Conservation (phyloP, 2,888 invertebrate species). For the Drosophila sordidula region DNA sequence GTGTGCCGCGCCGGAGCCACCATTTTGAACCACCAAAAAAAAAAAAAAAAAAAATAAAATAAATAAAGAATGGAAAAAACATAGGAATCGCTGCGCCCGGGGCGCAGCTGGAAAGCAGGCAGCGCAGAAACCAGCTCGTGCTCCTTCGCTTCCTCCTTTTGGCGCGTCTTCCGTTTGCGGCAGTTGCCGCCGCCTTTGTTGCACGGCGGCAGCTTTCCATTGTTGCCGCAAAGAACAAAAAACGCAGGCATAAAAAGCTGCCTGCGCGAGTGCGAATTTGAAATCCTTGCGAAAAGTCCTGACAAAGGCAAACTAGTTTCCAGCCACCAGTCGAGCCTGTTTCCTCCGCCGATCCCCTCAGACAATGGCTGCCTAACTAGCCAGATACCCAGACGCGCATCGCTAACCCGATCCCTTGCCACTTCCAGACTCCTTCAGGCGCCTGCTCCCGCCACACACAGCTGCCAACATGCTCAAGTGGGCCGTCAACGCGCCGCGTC, state of each 20-base stretch:
- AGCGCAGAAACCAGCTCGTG: background rate
- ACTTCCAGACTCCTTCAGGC: slow-evolving; percentile 54
- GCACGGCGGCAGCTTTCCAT: slow-evolving; percentile 42
- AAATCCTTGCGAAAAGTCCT: slow-evolving; percentile 45
- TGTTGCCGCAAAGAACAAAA: slow-evolving; percentile 36
- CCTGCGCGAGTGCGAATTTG: slow-evolving; percentile 34
- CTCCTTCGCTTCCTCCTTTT: slow-evolving; percentile 11
- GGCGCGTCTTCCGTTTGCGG: slow-evolving; percentile 21
- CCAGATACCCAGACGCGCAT: slow-evolving; percentile 32
- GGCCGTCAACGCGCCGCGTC: slow-evolving; percentile 83
- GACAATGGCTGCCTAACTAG: slow-evolving; percentile 55
- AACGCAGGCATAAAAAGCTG: background rate
- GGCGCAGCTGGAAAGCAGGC: slow-evolving; percentile 10
- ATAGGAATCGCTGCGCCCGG: too few relatives aligned
- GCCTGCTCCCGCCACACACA: slow-evolving; percentile 27
- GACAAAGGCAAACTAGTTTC: slow-evolving; percentile 52
- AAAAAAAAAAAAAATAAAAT: background rate
- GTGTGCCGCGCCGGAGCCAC: background rate
- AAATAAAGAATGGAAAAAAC: too few relatives aligned
- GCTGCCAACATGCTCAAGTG: slow-evolving; percentile 82
- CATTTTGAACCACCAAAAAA: slow-evolving; percentile 1
- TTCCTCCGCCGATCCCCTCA: slow-evolving; percentile 20
- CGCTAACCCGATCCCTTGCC: slow-evolving; percentile 9
- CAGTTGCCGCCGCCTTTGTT: slow-evolving; percentile 25
- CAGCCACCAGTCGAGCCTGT: slow-evolving; percentile 53